A percentile compares a stretch with the other conserved stretches of the same genome.
phyloP scores from a whole-genome alignment of 2,113 vertebrate species.

The Leptocoma aspasia region DNA sequence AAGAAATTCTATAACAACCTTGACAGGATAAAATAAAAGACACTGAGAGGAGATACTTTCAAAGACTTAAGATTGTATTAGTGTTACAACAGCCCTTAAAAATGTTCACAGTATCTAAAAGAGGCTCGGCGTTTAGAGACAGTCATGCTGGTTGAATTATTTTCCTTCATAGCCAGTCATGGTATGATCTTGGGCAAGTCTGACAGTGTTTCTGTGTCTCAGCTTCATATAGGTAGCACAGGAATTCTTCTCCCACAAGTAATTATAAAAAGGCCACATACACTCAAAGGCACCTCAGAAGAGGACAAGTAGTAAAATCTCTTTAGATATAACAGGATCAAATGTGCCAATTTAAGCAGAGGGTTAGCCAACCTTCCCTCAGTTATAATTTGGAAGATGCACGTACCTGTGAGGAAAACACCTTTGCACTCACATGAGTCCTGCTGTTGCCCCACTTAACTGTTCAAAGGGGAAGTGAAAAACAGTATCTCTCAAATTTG shows the following conservation, averaged over 20 bases:
- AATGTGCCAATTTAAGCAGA: not conserved
- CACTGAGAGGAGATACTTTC: not conserved
- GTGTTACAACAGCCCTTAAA: not conserved
- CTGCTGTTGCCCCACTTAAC: not conserved
- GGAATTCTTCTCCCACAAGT: not conserved
- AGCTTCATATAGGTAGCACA: not conserved
- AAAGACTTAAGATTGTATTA: not conserved
- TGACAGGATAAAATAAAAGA: not conserved
- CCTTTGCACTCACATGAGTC: not conserved
- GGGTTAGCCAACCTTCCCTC: not conserved
- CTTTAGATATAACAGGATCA: not conserved
- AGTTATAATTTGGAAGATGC: not conserved
- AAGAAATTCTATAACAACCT: not conserved
- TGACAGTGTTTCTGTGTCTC: not conserved
- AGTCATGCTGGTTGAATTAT: not conserved
- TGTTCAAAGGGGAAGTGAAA: not conserved
- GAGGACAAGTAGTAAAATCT: not conserved
- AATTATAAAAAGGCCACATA: not conserved
- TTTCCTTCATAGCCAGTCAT: not conserved
- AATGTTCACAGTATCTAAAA: not conserved
- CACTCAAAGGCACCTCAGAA: not conserved
- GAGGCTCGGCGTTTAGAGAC: not conserved
- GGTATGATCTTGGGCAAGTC: not conserved
- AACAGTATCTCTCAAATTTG: not conserved
- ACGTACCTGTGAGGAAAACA: accelerated